A percentile compares a stretch with the other conserved stretches of the same genome.
phyloP scores from a whole-genome alignment of 2,113 vertebrate species.

The Cryptotis parvus region DNA sequence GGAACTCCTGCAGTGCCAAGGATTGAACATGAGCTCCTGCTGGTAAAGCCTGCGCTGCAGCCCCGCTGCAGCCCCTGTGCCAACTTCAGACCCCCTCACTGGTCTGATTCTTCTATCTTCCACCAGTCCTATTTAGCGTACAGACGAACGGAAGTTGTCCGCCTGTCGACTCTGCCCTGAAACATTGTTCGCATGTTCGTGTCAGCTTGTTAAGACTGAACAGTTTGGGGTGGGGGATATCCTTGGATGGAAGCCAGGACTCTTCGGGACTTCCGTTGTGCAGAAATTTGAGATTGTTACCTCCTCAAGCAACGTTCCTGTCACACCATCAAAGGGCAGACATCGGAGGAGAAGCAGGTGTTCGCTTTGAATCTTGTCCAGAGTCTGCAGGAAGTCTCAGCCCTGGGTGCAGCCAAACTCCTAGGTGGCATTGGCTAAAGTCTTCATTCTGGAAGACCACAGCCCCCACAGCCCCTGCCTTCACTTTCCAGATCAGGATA shows the following conservation, averaged over 20 bases:
- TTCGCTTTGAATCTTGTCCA: neutral
- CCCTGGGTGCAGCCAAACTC: neutral
- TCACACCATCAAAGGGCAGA: neutral
- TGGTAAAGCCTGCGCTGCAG: no score
- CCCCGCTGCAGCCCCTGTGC: no score
- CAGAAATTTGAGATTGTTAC: neutral
- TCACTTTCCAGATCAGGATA: neutral
- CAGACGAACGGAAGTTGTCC: neutral
- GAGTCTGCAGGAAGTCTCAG: rapidly evolving
- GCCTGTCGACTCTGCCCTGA: conserved; percentile 6
- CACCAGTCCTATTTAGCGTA: neutral
- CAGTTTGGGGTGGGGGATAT: neutral
- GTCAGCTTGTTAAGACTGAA: conserved; percentile 33
- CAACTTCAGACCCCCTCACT: no score
- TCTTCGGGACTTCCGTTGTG: neutral
- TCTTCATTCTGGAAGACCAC: neutral
- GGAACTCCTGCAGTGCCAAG: no score
- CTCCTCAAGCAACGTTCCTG: conserved; percentile 2
- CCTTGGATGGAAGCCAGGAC: neutral
- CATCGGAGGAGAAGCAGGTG: no score
- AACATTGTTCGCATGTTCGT: conserved; percentile 39
- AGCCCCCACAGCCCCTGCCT: neutral
- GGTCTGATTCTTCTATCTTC: neutral
- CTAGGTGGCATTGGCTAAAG: rapidly evolving
- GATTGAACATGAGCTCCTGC: no score